Evolutionary conservation across 2,113 vertebrate species (phyloP).

Genomic region (Cranoglanis bouderius): DNA sequence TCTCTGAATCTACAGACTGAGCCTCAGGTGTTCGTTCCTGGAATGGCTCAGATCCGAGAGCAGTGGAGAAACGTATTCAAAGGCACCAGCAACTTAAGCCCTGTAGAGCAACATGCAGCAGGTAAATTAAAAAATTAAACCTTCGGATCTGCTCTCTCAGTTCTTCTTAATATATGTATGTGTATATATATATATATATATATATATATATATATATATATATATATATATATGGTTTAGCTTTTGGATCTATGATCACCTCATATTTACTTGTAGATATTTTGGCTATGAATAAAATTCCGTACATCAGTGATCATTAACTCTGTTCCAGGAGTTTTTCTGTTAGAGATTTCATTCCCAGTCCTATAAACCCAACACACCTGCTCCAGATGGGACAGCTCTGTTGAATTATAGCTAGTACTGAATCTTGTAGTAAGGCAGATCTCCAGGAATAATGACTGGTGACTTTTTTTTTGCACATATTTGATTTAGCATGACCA

Average conservation of each 20-base stretch:
- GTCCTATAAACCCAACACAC: neutral
- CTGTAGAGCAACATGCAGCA: neutral
- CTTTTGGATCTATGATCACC: neutral
- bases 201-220: too few species aligned
- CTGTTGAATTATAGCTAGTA: neutral
- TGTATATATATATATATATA: too few species aligned
- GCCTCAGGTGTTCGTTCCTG: constrained; percentile 57
- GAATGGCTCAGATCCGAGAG: constrained; percentile 56
- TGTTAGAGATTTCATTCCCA: neutral
- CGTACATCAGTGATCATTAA: neutral
- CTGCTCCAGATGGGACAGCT: neutral
- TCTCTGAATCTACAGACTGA: constrained; percentile 65
- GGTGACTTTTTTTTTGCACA: too few species aligned
- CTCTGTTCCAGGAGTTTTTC: neutral
- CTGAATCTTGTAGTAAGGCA: neutral
- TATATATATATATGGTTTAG: too few species aligned
- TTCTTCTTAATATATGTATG: too few species aligned
- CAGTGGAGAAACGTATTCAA: constrained; percentile 61
- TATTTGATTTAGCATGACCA: neutral
- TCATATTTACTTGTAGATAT: neutral
- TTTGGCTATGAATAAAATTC: neutral
- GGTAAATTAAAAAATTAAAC: constrained; percentile 28
- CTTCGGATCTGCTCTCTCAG: neutral
- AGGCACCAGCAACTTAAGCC: neutral
- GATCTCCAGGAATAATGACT: neutral